phyloP scores from a whole-genome alignment of 1,140 invertebrate species.

The Xylocopa sonorina region DNA sequence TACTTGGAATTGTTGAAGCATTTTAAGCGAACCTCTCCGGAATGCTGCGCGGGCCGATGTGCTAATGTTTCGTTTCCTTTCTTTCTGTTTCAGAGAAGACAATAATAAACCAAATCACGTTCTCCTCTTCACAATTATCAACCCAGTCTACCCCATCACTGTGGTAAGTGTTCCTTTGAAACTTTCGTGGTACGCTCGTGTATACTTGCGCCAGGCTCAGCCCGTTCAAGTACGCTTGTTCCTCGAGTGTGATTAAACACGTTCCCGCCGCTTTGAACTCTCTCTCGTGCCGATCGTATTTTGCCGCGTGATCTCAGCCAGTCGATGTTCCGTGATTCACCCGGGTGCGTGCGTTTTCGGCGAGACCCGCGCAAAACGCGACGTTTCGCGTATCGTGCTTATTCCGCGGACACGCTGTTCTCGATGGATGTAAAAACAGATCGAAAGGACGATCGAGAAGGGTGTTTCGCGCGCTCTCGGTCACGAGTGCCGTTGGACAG shows the following conservation, averaged over 20 bases:
- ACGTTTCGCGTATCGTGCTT: not conserved
- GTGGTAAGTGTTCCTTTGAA: constrained; percentile 90
- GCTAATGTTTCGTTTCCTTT: not conserved
- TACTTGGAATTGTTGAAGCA: too few relatives aligned
- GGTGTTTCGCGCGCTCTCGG: not conserved
- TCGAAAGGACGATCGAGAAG: not conserved
- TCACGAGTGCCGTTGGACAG: not conserved
- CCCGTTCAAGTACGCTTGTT: not conserved
- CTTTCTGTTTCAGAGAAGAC: constrained; percentile 77
- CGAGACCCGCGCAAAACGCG: constrained; percentile 8
- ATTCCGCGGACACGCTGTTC: not conserved
- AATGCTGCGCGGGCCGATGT: not conserved
- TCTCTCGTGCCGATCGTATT: too few relatives aligned
- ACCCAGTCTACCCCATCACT: constrained; percentile 98
- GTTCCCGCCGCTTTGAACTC: not conserved
- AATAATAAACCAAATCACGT: constrained; percentile 92
- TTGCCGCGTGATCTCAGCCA: not conserved
- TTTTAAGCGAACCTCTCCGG: too few relatives aligned
- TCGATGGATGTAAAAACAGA: not conserved
- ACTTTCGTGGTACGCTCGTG: not conserved
- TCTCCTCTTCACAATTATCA: constrained; percentile 96
- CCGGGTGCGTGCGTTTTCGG: not conserved
- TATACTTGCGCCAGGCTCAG: too few relatives aligned
- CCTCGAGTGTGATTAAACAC: not conserved
- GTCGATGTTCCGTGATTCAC: not conserved